Evolutionary conservation across 2,113 vertebrate species (phyloP).

Genomic region (Platichthys flesus): DNA sequence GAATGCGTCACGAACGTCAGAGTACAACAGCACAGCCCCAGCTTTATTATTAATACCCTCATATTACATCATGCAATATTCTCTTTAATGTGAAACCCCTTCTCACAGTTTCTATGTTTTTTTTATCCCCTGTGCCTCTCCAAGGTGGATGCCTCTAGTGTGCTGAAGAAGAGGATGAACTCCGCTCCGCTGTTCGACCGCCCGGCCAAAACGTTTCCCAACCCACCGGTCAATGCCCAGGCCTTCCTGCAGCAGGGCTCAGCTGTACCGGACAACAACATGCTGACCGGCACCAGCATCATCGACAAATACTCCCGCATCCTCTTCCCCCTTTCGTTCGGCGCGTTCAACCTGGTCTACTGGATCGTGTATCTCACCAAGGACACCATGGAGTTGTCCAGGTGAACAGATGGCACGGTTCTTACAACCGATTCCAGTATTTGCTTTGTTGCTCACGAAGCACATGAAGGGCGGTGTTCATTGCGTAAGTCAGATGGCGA

Average conservation of each 20-base stretch:
- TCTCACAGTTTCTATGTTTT: neutral
- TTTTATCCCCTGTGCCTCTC: conserved; percentile 47
- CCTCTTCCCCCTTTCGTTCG: conserved; percentile 94
- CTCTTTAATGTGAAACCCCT: conserved; percentile 20
- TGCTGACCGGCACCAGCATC: conserved; percentile 90
- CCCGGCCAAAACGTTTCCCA: conserved; percentile 79
- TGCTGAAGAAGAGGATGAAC: conserved; percentile 92
- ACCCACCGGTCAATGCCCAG: conserved; percentile 77
- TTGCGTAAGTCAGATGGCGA: neutral
- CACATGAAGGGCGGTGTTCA: neutral
- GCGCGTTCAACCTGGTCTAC: conserved; percentile 96
- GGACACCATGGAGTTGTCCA: conserved; percentile 94
- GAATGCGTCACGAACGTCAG: conserved; percentile 16
- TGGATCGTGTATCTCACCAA: conserved; percentile 98
- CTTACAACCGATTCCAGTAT: conserved; percentile 4
- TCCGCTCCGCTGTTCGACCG: conserved; percentile 81
- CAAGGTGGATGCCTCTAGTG: conserved; percentile 84
- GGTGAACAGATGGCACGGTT: conserved; percentile 61
- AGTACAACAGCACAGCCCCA: neutral
- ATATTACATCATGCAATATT: conserved; percentile 15
- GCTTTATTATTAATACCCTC: conserved; percentile 39
- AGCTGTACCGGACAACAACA: conserved; percentile 70
- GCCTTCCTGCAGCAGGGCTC: conserved; percentile 80
- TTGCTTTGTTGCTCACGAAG: conserved; percentile 6
- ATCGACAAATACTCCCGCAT: conserved; percentile 97